Conservation (phyloP, 2,797 vertebrate genomes). For the Netta rufina region DNA sequence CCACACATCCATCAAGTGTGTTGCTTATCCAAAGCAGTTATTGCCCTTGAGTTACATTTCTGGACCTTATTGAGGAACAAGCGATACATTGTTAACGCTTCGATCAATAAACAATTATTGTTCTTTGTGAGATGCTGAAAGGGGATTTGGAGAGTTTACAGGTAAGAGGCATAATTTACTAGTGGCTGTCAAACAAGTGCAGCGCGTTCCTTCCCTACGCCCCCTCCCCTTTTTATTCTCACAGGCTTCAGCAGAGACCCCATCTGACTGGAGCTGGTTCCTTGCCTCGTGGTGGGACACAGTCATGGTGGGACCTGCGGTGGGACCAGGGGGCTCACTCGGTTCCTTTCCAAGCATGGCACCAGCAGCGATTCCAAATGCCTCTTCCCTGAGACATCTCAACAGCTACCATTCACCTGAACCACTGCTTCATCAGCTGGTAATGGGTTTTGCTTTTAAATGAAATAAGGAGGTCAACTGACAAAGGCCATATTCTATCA, state of each 20-base stretch:
- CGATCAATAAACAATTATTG: slow-evolving; percentile 83
- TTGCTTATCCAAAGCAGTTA: slow-evolving; percentile 61
- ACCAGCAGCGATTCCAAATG: slow-evolving; percentile 34
- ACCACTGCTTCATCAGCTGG: slow-evolving; percentile 40
- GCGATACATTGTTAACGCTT: slow-evolving; percentile 77
- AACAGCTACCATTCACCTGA: slow-evolving; percentile 47
- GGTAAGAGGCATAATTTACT: slow-evolving; percentile 72
- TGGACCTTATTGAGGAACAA: slow-evolving; percentile 75
- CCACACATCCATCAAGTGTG: slow-evolving; percentile 32
- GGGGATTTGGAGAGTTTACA: slow-evolving; percentile 75
- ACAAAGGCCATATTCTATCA: not conserved
- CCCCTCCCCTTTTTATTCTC: not conserved
- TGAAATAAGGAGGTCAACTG: slow-evolving; percentile 41
- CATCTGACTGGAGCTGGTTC: not conserved
- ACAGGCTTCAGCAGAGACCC: not conserved
- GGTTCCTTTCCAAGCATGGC: slow-evolving; percentile 18
- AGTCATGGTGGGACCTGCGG: not conserved
- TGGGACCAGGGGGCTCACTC: slow-evolving; percentile 16
- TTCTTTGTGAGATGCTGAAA: slow-evolving; percentile 77
- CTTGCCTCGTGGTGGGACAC: not conserved
- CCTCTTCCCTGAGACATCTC: slow-evolving; percentile 27
- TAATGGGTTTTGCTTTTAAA: slow-evolving; percentile 57
- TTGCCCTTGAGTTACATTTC: slow-evolving; percentile 76
- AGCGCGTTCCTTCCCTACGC: slow-evolving; percentile 2
- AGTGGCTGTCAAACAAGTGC: slow-evolving; percentile 46